Base-by-base conservation (phyloP, 1,140 invertebrate genomes). In the Camponotus vicinus region DNA sequence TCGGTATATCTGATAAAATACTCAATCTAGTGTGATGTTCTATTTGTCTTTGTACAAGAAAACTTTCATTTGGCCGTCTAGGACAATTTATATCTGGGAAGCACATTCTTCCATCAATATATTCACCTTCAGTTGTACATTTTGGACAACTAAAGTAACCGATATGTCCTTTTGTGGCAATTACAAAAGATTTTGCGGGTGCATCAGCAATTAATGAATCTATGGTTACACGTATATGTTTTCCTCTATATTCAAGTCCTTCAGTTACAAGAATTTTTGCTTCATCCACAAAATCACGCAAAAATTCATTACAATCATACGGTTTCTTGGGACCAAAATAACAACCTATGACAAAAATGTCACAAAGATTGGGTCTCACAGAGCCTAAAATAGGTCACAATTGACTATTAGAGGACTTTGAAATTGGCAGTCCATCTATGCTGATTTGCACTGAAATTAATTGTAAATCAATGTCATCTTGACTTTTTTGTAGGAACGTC, bases 1-100 rank as follows among this genome's bases (percentile, higher is more conserved):
- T 49, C 13, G 67, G 67, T 70, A 70, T 49, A 49, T 49, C 27
- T 21, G 3, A 70, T 70, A 70, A 70, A 7, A 70, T 49, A 49
- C 67, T 70, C 21, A 4, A 6, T 5, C 67, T 27, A 32, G 13
- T 71, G 1, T 55, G 69, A 18, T 71, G 45, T 15, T 71, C 45
- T 71, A 5, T 71, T 18, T 71, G 69, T 3, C 2, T 34, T 71
- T 55, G 45, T 71, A n/a, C 0, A 52, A 52, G 15, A 34, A 71
- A 71, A 9, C 27, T 71, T 71, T 71, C 27, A n/a, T 71, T 71
- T 71, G 69, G 52, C 45, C 69, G 69, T 55, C 34, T 71, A 34
- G 0, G 7, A 55, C 42, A 70, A 70, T 70, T 70, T 32, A 49
- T n/a, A 57, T 70, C 42, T 0, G 27, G 42, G 13, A 70, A 70